Base-by-base conservation (phyloP, 2,888 invertebrate genomes). In the Phengaris arion region DNA sequence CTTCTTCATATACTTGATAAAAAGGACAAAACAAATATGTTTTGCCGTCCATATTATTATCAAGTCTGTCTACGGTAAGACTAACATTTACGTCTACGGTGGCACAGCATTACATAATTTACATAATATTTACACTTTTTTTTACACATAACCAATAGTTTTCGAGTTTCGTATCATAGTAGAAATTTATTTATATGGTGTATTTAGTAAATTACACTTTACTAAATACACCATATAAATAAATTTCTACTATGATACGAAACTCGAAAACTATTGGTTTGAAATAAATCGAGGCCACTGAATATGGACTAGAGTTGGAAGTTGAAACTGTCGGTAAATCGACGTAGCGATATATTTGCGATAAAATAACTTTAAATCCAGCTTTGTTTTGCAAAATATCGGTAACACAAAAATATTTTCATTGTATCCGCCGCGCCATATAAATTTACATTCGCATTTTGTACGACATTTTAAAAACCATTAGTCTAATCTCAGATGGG, bases 361-460 rank as follows among this genome's bases (percentile, higher is more conserved):
- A 72, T 72, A 72, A 72, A 72, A 72, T 15, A 72, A 72, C 72
- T 72, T 72, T 52, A 22, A 72, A 72, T 52, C 72, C 72, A 72
- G 72, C 72, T 72, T 54, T 72, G 72, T 72, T 72, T 72, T 54
- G 54, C 22, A 72, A 72, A 72, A 72, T 72, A 72, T 72, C 22
- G 72, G 22, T 72, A 54, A 68, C 68, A 68, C 45, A 54, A 72
- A 69, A 72, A 72, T 72, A 72, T 72, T 72, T 72, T 72, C 72
- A 72, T 35, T 72, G 72, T 70, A 48, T 51, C 51, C 70, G 52
- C 22, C 22, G 35, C 35, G 51, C 70, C 48, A 70, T 51, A 70
- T 70, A 70, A 70, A 70, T 72, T 72, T 35, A 52, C 51, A 35
- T 64, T 64, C 72, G 72, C 22, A 52, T 72, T 54, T 72, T 54